A percentile compares a stretch with the other conserved stretches of the same genome.
These are phyloP conservation scores for Phalacrocorax carbo DNA, from an alignment of 2,113 vertebrate genomes.

Conservation along the genomic window DNA sequence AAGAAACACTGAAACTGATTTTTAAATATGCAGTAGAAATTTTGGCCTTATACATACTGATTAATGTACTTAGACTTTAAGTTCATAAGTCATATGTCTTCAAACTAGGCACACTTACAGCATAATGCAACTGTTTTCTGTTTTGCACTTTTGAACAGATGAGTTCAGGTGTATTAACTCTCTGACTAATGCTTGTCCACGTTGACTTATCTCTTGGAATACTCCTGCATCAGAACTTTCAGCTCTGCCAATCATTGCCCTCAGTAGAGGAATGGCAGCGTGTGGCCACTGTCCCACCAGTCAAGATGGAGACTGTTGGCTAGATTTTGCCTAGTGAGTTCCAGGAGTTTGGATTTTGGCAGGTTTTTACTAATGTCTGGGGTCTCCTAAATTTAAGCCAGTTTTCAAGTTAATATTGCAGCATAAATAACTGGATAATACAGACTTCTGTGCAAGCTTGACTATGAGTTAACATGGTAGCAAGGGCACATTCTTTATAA, in stretches of 20 bases:
- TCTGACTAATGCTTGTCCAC: not conserved
- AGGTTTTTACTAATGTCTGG: not conserved
- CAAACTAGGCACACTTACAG: not conserved
- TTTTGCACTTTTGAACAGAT: not conserved
- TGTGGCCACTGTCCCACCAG: fast-evolving
- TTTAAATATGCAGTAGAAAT: not conserved
- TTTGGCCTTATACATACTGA: not conserved
- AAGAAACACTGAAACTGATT: not conserved
- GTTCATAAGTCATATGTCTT: not conserved
- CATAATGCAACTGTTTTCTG: not conserved
- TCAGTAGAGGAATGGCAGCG: not conserved
- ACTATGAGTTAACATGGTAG: not conserved
- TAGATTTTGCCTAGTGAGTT: not conserved
- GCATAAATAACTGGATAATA: not conserved
- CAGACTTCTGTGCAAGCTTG: not conserved
- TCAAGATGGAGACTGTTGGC: not conserved
- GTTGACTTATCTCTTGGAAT: not conserved
- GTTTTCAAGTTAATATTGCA: not conserved
- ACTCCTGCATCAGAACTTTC: not conserved
- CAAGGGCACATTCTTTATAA: not conserved
- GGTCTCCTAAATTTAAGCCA: not conserved
- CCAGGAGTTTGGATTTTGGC: not conserved
- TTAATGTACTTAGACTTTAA: not conserved
- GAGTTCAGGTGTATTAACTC: not conserved
- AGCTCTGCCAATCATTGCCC: not conserved